These are phyloP conservation scores for Protosalanx chinensis DNA, from an alignment of 2,797 vertebrate genomes.

Conservation along the genomic window DNA sequence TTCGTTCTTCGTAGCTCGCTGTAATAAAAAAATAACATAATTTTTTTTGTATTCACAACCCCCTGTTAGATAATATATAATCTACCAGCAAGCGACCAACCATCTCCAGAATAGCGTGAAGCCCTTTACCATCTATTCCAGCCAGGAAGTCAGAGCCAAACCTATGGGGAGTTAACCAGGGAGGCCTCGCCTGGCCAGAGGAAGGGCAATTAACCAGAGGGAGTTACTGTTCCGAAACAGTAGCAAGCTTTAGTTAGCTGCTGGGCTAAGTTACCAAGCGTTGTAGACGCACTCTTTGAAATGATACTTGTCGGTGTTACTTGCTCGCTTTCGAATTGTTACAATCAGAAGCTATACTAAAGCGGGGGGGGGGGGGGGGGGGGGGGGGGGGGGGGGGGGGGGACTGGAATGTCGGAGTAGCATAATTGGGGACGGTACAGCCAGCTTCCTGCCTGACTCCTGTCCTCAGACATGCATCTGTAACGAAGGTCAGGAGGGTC, in stretches of 20 bases:
- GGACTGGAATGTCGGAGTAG: no score
- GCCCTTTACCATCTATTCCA: conserved; percentile 37
- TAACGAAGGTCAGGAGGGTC: conserved; percentile 59
- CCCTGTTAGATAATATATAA: background rate
- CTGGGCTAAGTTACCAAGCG: no score
- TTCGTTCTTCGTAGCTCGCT: conserved; percentile 4
- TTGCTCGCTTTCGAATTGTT: no score
- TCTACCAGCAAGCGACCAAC: background rate
- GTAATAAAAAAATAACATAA: background rate
- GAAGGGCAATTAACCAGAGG: conserved; percentile 45
- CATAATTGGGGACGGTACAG: conserved; percentile 5
- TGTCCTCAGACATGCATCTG: conserved; percentile 36
- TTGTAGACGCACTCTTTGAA: no score
- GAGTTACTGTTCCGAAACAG: no score
- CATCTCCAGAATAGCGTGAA: conserved; percentile 31
- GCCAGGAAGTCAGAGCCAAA: conserved; percentile 53
- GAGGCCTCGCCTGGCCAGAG: conserved; percentile 51
- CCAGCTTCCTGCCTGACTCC: conserved; percentile 43
- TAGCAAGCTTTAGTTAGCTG: no score
- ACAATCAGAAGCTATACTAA: no score
- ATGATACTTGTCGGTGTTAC: no score
- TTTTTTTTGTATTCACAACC: background rate
- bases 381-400: no score
- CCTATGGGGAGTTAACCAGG: conserved; percentile 44
- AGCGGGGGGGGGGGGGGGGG: no score